These are phyloP conservation scores for Alloplasta piceator DNA, from an alignment of 2,888 invertebrate species.

Conservation along the genomic window DNA sequence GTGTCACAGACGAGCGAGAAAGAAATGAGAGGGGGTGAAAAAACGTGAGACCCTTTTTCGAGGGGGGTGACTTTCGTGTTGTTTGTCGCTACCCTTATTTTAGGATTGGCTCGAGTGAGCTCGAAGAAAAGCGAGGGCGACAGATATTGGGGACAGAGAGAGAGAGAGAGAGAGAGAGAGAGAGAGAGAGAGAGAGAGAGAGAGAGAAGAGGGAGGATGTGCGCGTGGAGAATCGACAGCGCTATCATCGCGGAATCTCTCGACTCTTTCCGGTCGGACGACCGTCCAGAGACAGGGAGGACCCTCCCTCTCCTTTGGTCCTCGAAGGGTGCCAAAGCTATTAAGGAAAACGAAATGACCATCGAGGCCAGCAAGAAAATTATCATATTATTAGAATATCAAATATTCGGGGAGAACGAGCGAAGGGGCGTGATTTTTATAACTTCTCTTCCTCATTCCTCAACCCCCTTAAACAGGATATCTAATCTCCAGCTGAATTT, in stretches of 20 bases:
- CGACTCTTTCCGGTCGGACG: slow-evolving; percentile 53
- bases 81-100: slow-evolving; percentile 37
- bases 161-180: slow-evolving; percentile 20
- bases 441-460: background rate
- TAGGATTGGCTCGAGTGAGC: slow-evolving; percentile 27
- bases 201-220: slow-evolving; percentile 16
- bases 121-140: slow-evolving; percentile 22
- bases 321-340: slow-evolving; percentile 48
- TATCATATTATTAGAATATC: slow-evolving; percentile 57
- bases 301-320: background rate
- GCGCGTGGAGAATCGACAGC: slow-evolving; percentile 26
- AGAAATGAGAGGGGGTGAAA: slow-evolving; percentile 32
- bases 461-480: too few species aligned
- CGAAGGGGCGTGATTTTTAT: slow-evolving; percentile 23
- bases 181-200: slow-evolving; percentile 26
- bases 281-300: slow-evolving; percentile 1
- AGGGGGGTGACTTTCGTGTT: background rate
- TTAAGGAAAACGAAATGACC: slow-evolving; percentile 61
- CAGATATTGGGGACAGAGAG: slow-evolving; percentile 24
- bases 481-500: too few species aligned
- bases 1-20: background rate
- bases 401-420: slow-evolving; percentile 9
- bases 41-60: slow-evolving; percentile 2
- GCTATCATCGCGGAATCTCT: slow-evolving; percentile 29
- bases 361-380: slow-evolving; percentile 27